These are phyloP conservation scores for Temnopleurus reevesii DNA, from an alignment of 53 echinoderm and acorn worm species.

Conservation along the genomic window DNA sequence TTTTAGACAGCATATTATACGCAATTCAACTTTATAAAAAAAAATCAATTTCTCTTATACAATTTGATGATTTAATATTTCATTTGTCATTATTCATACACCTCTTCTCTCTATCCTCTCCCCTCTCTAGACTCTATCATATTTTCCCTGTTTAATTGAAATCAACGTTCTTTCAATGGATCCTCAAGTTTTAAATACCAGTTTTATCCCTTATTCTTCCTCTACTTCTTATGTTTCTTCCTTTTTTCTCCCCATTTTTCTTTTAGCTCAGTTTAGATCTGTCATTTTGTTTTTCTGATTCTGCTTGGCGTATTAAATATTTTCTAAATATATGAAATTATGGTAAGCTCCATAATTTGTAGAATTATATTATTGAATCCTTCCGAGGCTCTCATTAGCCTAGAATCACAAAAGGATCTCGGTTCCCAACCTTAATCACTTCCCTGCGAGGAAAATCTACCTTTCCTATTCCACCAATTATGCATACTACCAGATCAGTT, in stretches of 20 bases:
- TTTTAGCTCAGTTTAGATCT: neutral
- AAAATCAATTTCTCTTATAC: too few species aligned
- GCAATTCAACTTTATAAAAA: too few species aligned
- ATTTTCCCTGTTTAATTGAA: too few species aligned
- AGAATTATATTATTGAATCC: neutral
- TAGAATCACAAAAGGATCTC: neutral
- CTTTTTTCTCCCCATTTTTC: neutral
- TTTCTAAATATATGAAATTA: neutral
- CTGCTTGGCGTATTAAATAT: neutral
- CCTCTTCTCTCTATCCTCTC: too few species aligned
- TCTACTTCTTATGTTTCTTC: neutral
- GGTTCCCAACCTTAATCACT: neutral
- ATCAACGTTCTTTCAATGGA: too few species aligned
- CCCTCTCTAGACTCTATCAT: too few species aligned
- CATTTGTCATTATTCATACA: too few species aligned
- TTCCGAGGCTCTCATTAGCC: neutral
- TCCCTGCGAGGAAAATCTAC: neutral
- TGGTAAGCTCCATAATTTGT: neutral
- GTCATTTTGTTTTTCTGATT: neutral
- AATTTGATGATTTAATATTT: too few species aligned
- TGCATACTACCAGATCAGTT: neutral
- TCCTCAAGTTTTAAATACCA: too few species aligned
- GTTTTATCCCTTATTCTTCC: neutral
- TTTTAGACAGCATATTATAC: too few species aligned
- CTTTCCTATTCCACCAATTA: neutral